These are phyloP conservation scores for Hypotaenidia okinawae DNA, from an alignment of 2,797 vertebrate genomes.

Conservation along the genomic window DNA sequence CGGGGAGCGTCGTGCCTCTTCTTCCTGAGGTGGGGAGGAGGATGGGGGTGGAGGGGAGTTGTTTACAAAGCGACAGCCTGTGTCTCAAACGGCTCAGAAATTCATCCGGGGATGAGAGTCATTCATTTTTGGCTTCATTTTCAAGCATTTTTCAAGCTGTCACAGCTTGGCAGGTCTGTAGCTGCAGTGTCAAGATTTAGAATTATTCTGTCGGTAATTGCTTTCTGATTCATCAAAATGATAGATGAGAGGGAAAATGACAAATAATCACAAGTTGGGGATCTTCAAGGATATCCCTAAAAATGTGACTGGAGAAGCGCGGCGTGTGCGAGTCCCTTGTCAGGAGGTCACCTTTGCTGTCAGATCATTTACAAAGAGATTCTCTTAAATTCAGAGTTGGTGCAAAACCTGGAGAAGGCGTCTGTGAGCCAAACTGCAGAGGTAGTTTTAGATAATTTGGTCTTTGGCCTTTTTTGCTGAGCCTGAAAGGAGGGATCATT, in stretches of 20 bases:
- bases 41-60: conserved; percentile 1
- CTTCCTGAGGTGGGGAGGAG: neutral
- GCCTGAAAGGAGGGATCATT: neutral
- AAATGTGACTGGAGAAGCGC: conserved; percentile 51
- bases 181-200: conserved; percentile 74
- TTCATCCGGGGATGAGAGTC: conserved; percentile 61
- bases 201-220: conserved; percentile 76
- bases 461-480: neutral
- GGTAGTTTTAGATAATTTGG: conserved; percentile 31
- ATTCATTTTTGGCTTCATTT: conserved; percentile 66
- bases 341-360: conserved; percentile 61
- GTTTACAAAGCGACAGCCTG: conserved; percentile 62
- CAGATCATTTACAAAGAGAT: conserved; percentile 37
- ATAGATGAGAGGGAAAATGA: conserved; percentile 75
- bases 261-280: conserved; percentile 65
- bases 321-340: conserved; percentile 1
- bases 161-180: conserved; percentile 73
- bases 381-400: conserved; percentile 26
- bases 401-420: neutral
- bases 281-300: conserved; percentile 70
- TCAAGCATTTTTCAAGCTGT: conserved; percentile 70
- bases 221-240: conserved; percentile 74
- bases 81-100: conserved; percentile 51
- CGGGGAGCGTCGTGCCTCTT: neutral
- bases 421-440: neutral